phyloP scores from a whole-genome alignment of 2,113 vertebrate species.

The Nothobranchius furzeri region DNA sequence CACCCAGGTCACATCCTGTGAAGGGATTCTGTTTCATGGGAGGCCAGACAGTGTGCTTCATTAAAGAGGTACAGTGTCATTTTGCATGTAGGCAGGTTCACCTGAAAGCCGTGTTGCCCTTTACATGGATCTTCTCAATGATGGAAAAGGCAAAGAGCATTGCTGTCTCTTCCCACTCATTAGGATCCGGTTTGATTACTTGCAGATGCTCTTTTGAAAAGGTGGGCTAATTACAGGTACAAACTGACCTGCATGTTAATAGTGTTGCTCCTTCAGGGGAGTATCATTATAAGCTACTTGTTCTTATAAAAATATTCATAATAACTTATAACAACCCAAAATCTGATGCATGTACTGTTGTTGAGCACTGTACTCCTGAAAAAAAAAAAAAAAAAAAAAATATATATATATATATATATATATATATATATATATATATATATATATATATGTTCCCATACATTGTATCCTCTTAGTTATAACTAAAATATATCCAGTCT shows the following conservation, averaged over 20 bases:
- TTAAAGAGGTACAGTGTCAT: constrained; percentile 53
- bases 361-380: not conserved
- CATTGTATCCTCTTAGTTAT: not conserved
- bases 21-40: constrained; percentile 24
- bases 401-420: too few species aligned
- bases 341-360: constrained; percentile 51
- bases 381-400: too few species aligned
- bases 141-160: constrained; percentile 55
- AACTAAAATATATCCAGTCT: too few species aligned
- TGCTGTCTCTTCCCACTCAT: constrained; percentile 57
- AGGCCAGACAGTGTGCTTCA: constrained; percentile 36
- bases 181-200: constrained; percentile 59
- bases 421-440: too few species aligned
- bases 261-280: constrained; percentile 72
- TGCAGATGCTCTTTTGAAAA: constrained; percentile 51
- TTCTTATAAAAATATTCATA: constrained; percentile 75
- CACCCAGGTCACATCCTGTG: constrained; percentile 40
- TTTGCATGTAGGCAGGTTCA: constrained; percentile 50
- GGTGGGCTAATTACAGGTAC: constrained; percentile 69
- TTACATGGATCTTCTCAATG: constrained; percentile 58
- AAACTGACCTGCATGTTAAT: constrained; percentile 78
- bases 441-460: not conserved
- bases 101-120: constrained; percentile 48
- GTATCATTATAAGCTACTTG: constrained; percentile 70
- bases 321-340: constrained; percentile 62